Evolutionary conservation across 2,797 vertebrate genomes (phyloP).

Genomic region (Tarsius wallacei): DNA sequence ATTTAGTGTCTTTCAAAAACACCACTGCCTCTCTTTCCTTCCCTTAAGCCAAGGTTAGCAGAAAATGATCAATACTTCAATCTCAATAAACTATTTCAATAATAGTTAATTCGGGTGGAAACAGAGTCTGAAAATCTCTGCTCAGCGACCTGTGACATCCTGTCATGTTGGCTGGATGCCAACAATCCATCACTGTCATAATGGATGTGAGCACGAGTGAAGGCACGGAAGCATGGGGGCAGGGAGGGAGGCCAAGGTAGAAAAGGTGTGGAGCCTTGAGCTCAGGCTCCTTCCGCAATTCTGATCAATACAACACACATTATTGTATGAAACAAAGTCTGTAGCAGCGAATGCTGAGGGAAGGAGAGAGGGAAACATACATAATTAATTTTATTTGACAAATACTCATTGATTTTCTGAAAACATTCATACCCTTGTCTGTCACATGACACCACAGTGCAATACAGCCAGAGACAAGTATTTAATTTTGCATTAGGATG

Average conservation of each 20-base stretch:
- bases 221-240: conserved; percentile 76
- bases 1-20: conserved; percentile 92
- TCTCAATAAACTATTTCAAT: conserved; percentile 96
- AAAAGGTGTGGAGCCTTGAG: conserved; percentile 78
- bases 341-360: conserved; percentile 86
- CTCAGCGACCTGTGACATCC: conserved; percentile 91
- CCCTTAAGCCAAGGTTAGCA: conserved; percentile 93
- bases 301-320: conserved; percentile 92
- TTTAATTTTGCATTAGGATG: conserved; percentile 77
- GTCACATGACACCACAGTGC: conserved; percentile 69
- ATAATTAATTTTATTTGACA: conserved; percentile 90
- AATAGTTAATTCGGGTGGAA: conserved; percentile 93
- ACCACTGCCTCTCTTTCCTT: conserved; percentile 83
- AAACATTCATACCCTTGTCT: conserved; percentile 82
- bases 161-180: conserved; percentile 91
- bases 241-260: not conserved
- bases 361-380: conserved; percentile 75
- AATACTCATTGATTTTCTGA: conserved; percentile 87
- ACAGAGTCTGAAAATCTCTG: conserved; percentile 92
- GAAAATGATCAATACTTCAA: conserved; percentile 96
- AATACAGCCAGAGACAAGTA: conserved; percentile 73
- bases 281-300: conserved; percentile 87
- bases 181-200: conserved; percentile 93
- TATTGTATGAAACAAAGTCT: conserved; percentile 79
- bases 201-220: conserved; percentile 91